A percentile compares a stretch with the other conserved stretches of the same genome.
phyloP scores from a whole-genome alignment of 2,113 vertebrate species.

The Antechinus stuartii region DNA sequence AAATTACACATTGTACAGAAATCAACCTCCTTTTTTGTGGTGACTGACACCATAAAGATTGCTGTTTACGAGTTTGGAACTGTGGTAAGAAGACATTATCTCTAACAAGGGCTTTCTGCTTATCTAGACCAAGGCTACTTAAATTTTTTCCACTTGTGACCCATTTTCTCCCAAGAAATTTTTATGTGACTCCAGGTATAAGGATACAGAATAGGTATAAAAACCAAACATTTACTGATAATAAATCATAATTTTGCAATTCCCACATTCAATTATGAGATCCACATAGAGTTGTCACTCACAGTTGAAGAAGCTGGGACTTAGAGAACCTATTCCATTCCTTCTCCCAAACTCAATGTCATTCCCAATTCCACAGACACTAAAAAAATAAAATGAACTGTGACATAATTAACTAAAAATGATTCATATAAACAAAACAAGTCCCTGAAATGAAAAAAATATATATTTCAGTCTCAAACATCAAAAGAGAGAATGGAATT shows the following conservation, averaged over 20 bases:
- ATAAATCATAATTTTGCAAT: too few species aligned
- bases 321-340: background rate
- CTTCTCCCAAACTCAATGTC: background rate
- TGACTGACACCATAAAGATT: background rate
- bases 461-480: background rate
- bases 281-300: too few species aligned
- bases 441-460: background rate
- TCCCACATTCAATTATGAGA: too few species aligned
- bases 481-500: background rate
- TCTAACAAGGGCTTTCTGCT: background rate
- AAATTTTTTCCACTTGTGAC: too few species aligned
- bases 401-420: background rate
- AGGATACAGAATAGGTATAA: too few species aligned
- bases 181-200: too few species aligned
- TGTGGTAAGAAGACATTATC: constrained; percentile 15
- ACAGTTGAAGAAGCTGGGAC: too few species aligned
- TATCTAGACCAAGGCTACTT: background rate
- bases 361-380: background rate
- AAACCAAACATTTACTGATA: too few species aligned
- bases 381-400: background rate
- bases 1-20: background rate
- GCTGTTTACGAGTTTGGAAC: background rate
- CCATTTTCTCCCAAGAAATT: too few species aligned
- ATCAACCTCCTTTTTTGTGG: background rate
- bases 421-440: background rate